These are phyloP conservation scores for Styela plicata DNA, from an alignment of 23 tunicate species.

Conservation along the genomic window DNA sequence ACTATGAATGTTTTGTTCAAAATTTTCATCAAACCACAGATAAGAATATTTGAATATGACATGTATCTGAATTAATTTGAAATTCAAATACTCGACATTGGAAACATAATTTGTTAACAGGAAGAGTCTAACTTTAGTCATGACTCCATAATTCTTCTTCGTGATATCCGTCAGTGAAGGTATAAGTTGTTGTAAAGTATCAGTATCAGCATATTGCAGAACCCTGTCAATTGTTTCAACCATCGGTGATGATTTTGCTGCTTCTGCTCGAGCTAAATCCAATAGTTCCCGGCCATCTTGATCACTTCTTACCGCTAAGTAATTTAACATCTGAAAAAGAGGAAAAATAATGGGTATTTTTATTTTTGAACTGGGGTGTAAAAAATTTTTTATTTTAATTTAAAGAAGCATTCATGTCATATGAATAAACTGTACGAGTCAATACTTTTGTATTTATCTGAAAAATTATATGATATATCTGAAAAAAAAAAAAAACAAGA, in stretches of 20 bases:
- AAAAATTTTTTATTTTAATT: too few relatives aligned
- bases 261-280: constrained; percentile 45
- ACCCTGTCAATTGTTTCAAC: constrained; percentile 64
- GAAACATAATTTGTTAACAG: too few relatives aligned
- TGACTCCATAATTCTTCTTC: constrained; percentile 57
- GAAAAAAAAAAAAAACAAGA: too few relatives aligned
- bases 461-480: too few relatives aligned
- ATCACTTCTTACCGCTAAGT: constrained; percentile 26
- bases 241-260: constrained; percentile 47
- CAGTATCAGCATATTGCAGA: constrained; percentile 46
- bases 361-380: too few relatives aligned
- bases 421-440: too few relatives aligned
- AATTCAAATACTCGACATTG: too few relatives aligned
- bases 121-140: constrained; percentile 91
- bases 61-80: too few relatives aligned
- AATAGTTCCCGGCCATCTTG: constrained; percentile 10
- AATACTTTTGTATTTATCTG: too few relatives aligned
- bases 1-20: too few relatives aligned
- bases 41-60: not conserved
- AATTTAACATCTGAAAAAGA: constrained; percentile 10
- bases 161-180: constrained; percentile 50
- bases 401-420: too few relatives aligned
- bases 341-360: too few relatives aligned
- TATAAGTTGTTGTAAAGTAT: constrained; percentile 36
- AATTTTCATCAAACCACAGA: not conserved